These are phyloP conservation scores for Cryptus viduatorius DNA, from an alignment of 2,888 invertebrate genomes.

Conservation along the genomic window DNA sequence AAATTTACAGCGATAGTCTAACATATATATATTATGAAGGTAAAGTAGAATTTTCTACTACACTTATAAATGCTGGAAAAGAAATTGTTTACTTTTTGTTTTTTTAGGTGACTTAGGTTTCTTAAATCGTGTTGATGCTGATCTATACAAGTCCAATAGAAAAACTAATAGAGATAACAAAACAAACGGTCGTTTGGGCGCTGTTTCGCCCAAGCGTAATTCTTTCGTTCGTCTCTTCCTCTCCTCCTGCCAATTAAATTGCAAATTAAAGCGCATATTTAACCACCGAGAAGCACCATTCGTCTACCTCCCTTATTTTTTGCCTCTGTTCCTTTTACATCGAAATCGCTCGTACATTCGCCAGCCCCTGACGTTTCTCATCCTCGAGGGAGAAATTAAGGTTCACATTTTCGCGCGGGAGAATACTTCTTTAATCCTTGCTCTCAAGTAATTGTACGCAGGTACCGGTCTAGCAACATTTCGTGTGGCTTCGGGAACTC, in stretches of 20 bases:
- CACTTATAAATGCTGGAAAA: too few species aligned
- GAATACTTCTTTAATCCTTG: constrained; percentile 12
- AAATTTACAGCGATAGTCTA: too few species aligned
- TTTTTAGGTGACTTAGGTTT: too few species aligned
- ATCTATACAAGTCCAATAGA: background rate
- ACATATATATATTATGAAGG: too few species aligned
- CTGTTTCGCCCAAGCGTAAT: background rate
- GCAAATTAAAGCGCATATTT: constrained; percentile 60
- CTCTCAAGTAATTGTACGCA: constrained; percentile 4
- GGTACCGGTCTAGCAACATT: background rate
- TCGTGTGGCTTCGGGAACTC: constrained; percentile 5
- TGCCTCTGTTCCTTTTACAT: constrained; percentile 24
- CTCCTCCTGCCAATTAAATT: constrained; percentile 49
- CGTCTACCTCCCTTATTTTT: constrained; percentile 35
- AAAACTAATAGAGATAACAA: constrained; percentile 10
- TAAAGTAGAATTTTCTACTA: too few species aligned
- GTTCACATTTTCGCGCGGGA: constrained; percentile 41
- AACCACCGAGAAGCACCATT: constrained; percentile 40
- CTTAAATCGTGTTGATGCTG: background rate
- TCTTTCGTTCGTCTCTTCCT: constrained; percentile 5
- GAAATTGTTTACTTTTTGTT: too few species aligned
- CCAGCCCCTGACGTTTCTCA: constrained; percentile 28
- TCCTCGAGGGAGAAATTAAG: constrained; percentile 52
- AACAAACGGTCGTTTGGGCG: background rate
- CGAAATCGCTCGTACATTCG: constrained; percentile 40